Evolutionary conservation across 2,113 vertebrate genomes (phyloP).

Genomic region (Corythaixoides concolor): DNA sequence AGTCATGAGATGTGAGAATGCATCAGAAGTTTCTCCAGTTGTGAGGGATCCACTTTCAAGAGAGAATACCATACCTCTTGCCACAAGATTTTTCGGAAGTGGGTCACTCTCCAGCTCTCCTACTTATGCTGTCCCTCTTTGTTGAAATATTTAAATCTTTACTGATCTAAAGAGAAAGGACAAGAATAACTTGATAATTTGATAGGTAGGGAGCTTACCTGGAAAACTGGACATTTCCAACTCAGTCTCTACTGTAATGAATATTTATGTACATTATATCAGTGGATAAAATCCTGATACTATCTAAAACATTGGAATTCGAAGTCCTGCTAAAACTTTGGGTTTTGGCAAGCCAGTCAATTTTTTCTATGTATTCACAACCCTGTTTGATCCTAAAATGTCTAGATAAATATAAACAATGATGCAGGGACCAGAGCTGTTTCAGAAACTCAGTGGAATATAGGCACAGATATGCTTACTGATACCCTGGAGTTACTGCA

Average conservation of each 20-base stretch:
- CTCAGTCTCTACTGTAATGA: not conserved
- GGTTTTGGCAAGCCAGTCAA: not conserved
- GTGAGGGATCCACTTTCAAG: not conserved
- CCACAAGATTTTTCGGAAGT: not conserved
- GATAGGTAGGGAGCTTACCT: not conserved
- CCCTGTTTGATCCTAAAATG: not conserved
- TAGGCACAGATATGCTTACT: not conserved
- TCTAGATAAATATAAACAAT: not conserved
- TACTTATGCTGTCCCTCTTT: not conserved
- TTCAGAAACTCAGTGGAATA: not conserved
- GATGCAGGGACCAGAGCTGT: not conserved
- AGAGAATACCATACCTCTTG: not conserved
- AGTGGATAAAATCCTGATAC: not conserved
- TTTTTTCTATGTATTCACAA: not conserved
- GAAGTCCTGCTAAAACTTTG: not conserved
- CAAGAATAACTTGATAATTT: not conserved
- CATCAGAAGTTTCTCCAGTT: not conserved
- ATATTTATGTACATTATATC: not conserved
- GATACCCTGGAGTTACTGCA: not conserved
- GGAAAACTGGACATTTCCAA: not conserved
- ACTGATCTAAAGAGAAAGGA: not conserved
- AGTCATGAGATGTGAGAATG: not conserved
- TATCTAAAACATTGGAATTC: not conserved
- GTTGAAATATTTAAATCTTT: not conserved
- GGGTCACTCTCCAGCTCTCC: not conserved